Evolutionary conservation across 2,797 vertebrate species (phyloP), one percentile per base, ranked within the genome.

Genomic region (Dendrocincla fuliginosa): DNA sequence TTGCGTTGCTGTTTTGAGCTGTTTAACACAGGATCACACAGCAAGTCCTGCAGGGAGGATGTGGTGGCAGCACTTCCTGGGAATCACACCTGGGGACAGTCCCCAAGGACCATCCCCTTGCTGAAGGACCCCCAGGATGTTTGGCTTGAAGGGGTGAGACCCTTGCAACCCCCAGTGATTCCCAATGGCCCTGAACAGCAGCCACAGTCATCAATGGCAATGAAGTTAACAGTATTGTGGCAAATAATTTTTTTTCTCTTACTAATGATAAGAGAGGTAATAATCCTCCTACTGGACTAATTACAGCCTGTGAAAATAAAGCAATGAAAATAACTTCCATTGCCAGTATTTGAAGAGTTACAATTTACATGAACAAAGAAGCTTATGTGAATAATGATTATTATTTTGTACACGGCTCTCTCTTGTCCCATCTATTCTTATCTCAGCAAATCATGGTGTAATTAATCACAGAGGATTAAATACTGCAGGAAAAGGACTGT

Each of bases 61-160:
- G 35, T 37, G 33, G 3, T 35, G 32, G 60, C 33, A 22, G 20
- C 30, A 24, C 25, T 25, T 41, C 20, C 4, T 1, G 1, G 25
- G 41, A 20, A 30, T 16, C 6, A 1, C 2, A 0, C 30, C 5
- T 9, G 14, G 25, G 33, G 24, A 39, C 20, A 41, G 47, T 35
- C 12, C 65, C 28, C 50, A 52, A 18, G 41, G 41, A 35, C 9
- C 25, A 32, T 14, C 33, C 33, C 28, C 19, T 33, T 6, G 3
- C 55, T 0, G 4, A 61, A 47, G 47, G 13, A 20, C 53, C 46
- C 22, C 19, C 28, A 7, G 1, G 1, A 15, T 1, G 0, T 41
- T 74, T 2, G 4, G 55, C 24, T 23, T 4, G 19, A 24, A 37
- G 7, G 19, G 7, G 55, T 16, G 56, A 63, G 47, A 82, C n/a